A percentile compares a stretch with the other conserved stretches of the same genome.
These are phyloP conservation scores for Rhagonycha lutea DNA, from an alignment of 2,888 invertebrate genomes.

Conservation along the genomic window DNA sequence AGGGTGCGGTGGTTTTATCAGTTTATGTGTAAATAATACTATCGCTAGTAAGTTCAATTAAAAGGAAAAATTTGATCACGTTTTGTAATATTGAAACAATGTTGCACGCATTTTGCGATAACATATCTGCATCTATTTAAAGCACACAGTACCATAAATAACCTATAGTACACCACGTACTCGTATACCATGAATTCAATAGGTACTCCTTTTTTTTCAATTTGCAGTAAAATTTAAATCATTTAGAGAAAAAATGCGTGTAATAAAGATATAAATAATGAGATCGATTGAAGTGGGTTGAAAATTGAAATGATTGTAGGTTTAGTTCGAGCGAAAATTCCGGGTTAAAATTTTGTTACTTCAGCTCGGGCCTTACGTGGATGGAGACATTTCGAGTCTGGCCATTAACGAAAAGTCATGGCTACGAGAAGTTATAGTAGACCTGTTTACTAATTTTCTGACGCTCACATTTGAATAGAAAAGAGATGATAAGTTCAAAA, in stretches of 20 bases:
- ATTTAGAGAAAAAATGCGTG: background rate
- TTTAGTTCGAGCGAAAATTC: no score
- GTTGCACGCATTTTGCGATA: conserved; percentile 14
- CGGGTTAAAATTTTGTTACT: background rate
- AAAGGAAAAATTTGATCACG: conserved; percentile 4
- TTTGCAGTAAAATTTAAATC: background rate
- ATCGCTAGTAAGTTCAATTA: background rate
- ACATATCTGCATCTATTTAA: conserved; percentile 13
- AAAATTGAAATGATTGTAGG: background rate
- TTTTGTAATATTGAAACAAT: background rate
- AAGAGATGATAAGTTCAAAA: background rate
- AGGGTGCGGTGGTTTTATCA: background rate
- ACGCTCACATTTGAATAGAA: background rate
- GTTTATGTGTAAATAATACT: conserved; percentile 1
- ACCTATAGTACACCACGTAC: background rate
- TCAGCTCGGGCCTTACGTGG: background rate
- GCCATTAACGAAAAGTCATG: background rate
- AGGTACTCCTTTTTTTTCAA: background rate
- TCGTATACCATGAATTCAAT: background rate
- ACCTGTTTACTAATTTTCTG: background rate
- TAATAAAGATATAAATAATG: background rate
- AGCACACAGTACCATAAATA: conserved; percentile 1
- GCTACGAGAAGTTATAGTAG: background rate
- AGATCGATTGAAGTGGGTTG: background rate
- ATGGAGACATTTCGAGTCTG: background rate